These are phyloP conservation scores for Hiodon alosoides DNA, from an alignment of 2,113 vertebrate genomes.

Conservation along the genomic window DNA sequence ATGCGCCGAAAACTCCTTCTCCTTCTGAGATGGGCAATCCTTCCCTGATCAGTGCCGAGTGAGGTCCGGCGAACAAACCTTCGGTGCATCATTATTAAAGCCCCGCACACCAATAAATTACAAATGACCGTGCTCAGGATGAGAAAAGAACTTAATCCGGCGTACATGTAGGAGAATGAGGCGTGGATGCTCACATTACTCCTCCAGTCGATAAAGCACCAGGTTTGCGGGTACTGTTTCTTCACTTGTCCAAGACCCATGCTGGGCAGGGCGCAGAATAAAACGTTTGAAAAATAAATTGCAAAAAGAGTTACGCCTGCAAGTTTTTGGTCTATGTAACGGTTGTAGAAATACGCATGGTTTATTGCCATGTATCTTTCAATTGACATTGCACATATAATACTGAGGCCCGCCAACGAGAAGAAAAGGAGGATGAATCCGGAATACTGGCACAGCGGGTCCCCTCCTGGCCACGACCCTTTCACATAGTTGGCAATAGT, in stretches of 20 bases:
- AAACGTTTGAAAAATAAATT: conserved; percentile 74
- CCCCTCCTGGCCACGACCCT: conserved; percentile 77
- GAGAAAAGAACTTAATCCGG: conserved; percentile 81
- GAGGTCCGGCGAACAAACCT: conserved; percentile 88
- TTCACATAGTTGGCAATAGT: conserved; percentile 87
- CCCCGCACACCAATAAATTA: conserved; percentile 87
- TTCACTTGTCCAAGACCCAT: conserved; percentile 75
- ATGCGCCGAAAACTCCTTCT: conserved; percentile 80
- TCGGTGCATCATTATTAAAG: conserved; percentile 88
- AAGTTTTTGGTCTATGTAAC: conserved; percentile 81
- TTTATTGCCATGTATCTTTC: conserved; percentile 95
- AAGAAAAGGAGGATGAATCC: conserved; percentile 96
- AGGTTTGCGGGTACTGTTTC: conserved; percentile 71
- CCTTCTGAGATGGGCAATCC: conserved; percentile 73
- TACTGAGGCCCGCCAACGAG: conserved; percentile 85
- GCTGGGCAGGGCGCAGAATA: conserved; percentile 84
- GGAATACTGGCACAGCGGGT: conserved; percentile 81
- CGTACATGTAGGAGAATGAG: conserved; percentile 85
- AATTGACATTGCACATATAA: conserved; percentile 93
- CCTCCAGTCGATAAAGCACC: conserved; percentile 95
- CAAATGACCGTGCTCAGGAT: conserved; percentile 83
- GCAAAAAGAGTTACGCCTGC: conserved; percentile 75
- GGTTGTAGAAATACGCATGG: conserved; percentile 92
- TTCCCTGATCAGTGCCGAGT: conserved; percentile 74
- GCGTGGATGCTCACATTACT: conserved; percentile 63